Evolutionary conservation across 1,140 invertebrate genomes (phyloP), one percentile per base, ranked within the genome.

Genomic region (Condylostylus longicornis): DNA sequence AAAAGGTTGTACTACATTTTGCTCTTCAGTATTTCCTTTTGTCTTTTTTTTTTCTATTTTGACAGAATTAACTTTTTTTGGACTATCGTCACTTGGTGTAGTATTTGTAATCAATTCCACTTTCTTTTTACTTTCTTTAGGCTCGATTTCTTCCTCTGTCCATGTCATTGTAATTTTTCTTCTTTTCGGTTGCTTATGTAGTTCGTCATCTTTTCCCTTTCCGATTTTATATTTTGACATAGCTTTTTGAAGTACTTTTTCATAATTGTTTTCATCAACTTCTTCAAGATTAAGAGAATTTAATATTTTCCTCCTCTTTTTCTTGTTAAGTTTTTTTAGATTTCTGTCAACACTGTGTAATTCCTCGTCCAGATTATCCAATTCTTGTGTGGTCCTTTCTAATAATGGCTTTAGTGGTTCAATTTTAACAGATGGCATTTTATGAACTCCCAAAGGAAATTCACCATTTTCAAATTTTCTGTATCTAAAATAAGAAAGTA

Each of bases 391-490:
- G 39, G 59, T 60, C 18, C 58, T 43, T 27, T 58, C 48, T 2
- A 60, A 48, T 22, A 58, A 28, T 19, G 54, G 49, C 2, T 45
- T 31, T 5, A 53, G 27, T 2, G 44, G 35, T 18, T 48, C 38
- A 3, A 44, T 42, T 5, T 54, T 44, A 3, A 45, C 38, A 23
- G 50, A 46, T 6, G 53, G 51, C 23, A 74, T 51, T 38, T 59
- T 57, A 34, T 73, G 67, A 6, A 76, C 47, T 7, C 73, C 74
- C 6, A 79, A 42, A 5, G 77, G 77, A 60, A 76, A 79, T 25
- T 64, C 56, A 13, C 75, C 75, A 27, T 59, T 40, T 2, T 65
- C 54, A 13, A 77, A 54, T 43, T 70, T 65, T 34, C 56, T 48
- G 46, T 71, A 75, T 44, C 70, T 72, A 14, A 7, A 28, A 5